phyloP scores from a whole-genome alignment of 2,888 invertebrate genomes.

The Drosophila affinis region DNA sequence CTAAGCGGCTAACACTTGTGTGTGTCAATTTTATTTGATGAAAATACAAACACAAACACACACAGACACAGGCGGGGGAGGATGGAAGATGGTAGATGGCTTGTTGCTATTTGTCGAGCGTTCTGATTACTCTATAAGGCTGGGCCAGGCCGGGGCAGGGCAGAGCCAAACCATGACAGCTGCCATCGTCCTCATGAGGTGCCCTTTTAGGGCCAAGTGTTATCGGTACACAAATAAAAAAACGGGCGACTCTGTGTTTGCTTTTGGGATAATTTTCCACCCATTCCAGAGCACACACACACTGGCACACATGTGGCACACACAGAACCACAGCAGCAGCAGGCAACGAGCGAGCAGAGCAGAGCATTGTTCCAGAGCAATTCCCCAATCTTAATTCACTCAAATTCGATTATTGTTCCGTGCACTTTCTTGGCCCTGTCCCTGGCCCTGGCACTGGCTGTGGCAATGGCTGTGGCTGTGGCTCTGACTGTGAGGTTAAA shows the following conservation, averaged over 20 bases:
- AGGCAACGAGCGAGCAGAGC: conserved; percentile 4
- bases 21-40: conserved; percentile 80
- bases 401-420: conserved; percentile 79
- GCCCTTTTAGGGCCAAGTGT: conserved; percentile 76
- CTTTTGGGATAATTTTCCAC: conserved; percentile 73
- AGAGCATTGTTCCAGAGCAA: conserved; percentile 67
- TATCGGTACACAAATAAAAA: conserved; percentile 80
- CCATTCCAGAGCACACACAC: conserved; percentile 29
- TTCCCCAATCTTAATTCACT: conserved; percentile 81
- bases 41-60: conserved; percentile 71
- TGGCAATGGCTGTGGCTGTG: conserved; percentile 41
- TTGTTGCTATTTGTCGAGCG: conserved; percentile 79
- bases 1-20: conserved; percentile 79
- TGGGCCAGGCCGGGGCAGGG: conserved; percentile 56
- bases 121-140: conserved; percentile 74
- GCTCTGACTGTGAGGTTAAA: conserved; percentile 66
- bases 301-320: conserved; percentile 17
- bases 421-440: conserved; percentile 57
- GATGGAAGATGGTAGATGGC: conserved; percentile 41
- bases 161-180: conserved; percentile 37
- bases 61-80: background rate
- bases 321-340: too few species aligned
- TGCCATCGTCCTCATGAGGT: conserved; percentile 30
- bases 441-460: too few species aligned
- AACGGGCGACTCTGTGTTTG: conserved; percentile 56